Percentiles rank a stretch among this genome's conserved stretches.
phyloP scores from a whole-genome alignment of 1,140 invertebrate species.

The Grapholita molesta region DNA sequence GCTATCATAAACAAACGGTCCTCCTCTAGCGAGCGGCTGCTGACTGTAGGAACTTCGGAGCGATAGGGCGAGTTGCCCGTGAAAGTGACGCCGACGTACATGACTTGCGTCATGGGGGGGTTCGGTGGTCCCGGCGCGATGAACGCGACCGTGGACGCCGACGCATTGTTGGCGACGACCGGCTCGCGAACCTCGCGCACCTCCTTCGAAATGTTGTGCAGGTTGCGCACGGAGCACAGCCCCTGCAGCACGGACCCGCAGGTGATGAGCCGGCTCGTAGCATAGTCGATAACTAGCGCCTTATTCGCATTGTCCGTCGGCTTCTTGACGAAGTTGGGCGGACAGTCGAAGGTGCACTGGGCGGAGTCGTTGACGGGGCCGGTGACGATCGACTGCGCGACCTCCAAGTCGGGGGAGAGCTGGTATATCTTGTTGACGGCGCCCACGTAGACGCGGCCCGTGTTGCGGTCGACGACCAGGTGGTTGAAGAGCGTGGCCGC shows the following conservation, averaged over 20 bases:
- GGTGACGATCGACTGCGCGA: conserved; percentile 88
- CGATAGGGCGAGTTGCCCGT: conserved; percentile 95
- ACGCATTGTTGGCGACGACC: conserved; percentile 96
- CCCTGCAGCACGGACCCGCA: conserved; percentile 96
- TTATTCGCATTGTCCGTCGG: conserved; percentile 96
- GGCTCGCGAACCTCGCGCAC: conserved; percentile 89
- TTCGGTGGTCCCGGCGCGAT: conserved; percentile 95
- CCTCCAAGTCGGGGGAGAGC: conserved; percentile 90
- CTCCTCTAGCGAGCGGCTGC: conserved; percentile 93
- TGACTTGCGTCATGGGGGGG: conserved; percentile 92
- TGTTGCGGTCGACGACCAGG: conserved; percentile 94
- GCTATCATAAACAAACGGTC: conserved; percentile 94
- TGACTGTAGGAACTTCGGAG: conserved; percentile 95
- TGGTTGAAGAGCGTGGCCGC: conserved; percentile 86
- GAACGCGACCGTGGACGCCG: conserved; percentile 97
- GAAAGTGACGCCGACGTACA: conserved; percentile 98
- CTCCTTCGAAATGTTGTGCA: conserved; percentile 91
- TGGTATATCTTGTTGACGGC: conserved; percentile 96
- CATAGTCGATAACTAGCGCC: conserved; percentile 96
- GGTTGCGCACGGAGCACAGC: conserved; percentile 91
- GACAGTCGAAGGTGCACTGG: conserved; percentile 93
- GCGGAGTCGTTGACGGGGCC: conserved; percentile 94
- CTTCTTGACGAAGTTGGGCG: conserved; percentile 83
- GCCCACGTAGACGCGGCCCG: conserved; percentile 94
- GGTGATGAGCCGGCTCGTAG: conserved; percentile 91